Conservation (phyloP, 2,797 vertebrate genomes). For the Psittacula derbiana region DNA sequence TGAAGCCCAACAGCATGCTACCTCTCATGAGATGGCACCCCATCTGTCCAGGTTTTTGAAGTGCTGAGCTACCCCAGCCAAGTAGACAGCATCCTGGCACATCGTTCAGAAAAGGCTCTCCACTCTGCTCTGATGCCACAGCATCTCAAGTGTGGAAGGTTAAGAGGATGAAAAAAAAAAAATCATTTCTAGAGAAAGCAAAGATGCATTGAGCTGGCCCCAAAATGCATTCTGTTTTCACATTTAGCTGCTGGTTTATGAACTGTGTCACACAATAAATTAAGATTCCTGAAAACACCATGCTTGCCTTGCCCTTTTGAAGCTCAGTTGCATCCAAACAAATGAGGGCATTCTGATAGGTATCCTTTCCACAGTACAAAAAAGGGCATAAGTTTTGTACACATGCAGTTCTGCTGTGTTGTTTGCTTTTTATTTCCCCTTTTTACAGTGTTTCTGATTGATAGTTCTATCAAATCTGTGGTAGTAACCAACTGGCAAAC, state of each 20-base stretch:
- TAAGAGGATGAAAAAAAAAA: not conserved
- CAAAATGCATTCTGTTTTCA: not conserved
- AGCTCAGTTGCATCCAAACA: constrained; percentile 11
- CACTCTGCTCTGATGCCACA: not conserved
- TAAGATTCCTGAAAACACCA: not conserved
- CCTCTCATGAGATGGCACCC: not conserved
- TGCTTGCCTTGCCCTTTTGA: not conserved
- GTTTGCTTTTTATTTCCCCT: not conserved
- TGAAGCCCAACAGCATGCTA: not conserved
- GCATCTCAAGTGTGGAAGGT: not conserved
- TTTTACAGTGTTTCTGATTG: constrained; percentile 9
- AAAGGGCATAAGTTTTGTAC: not conserved
- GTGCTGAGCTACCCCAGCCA: not conserved
- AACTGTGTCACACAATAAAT: constrained; percentile 6
- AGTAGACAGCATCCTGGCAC: not conserved
- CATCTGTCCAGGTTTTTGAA: constrained; percentile 40
- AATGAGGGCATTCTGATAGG: not conserved
- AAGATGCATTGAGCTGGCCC: not conserved
- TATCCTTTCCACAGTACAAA: not conserved
- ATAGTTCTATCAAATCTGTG: constrained; percentile 19
- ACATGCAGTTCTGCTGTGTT: not conserved
- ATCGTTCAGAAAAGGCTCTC: not conserved
- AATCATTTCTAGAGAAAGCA: not conserved
- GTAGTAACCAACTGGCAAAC: not conserved
- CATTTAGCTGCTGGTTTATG: not conserved